Conservation (phyloP, 1,140 invertebrate genomes). For the Lepidotrigona ventralis region DNA sequence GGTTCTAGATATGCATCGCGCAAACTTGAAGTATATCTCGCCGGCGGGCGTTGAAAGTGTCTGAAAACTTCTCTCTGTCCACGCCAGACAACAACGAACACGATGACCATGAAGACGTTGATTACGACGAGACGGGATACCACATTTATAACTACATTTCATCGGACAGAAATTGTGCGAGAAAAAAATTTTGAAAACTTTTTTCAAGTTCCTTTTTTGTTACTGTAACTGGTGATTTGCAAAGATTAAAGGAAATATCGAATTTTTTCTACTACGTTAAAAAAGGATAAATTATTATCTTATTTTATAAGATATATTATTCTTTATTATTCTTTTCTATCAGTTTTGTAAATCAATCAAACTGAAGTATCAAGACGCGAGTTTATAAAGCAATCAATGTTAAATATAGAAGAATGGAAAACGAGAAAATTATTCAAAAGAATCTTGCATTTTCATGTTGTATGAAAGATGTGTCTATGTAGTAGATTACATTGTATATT, state of each 20-base stretch:
- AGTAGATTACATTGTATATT: too few relatives aligned
- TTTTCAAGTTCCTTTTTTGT: neutral
- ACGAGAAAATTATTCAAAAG: too few relatives aligned
- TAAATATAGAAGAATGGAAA: too few relatives aligned
- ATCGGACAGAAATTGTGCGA: too few relatives aligned
- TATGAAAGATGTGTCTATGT: neutral
- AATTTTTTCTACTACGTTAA: neutral
- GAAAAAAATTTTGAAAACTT: neutral
- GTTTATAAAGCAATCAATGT: too few relatives aligned
- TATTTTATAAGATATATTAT: too few relatives aligned
- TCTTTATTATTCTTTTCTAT: too few relatives aligned
- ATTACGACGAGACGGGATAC: neutral
- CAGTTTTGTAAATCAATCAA: too few relatives aligned
- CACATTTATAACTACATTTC: constrained; percentile 4
- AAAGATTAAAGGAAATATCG: neutral
- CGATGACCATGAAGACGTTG: neutral
- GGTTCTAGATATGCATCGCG: constrained; percentile 15
- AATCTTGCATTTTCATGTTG: neutral
- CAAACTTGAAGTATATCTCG: constrained; percentile 2
- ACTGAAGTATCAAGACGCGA: too few relatives aligned
- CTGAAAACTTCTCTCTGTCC: constrained; percentile 22
- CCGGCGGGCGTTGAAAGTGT: neutral
- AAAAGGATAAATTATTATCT: neutral
- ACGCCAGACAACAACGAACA: neutral
- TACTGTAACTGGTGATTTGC: neutral